Percentiles rank a stretch among this genome's conserved stretches.
Conservation (phyloP, 2,797 vertebrate genomes). For the Podarcis lilfordi region DNA sequence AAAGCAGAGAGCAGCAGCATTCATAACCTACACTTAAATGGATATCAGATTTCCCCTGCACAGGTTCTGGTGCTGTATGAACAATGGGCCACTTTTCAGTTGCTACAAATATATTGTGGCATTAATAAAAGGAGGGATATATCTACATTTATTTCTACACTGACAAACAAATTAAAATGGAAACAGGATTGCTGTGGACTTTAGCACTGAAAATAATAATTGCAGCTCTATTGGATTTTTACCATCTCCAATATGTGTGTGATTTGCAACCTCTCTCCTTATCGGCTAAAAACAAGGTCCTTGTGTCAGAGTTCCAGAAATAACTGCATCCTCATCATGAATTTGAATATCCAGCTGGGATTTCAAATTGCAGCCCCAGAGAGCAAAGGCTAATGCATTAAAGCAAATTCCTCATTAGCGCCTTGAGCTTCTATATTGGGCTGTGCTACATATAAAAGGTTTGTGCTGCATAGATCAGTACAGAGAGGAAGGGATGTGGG, state of each 20-base stretch:
- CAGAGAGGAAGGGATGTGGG: not conserved
- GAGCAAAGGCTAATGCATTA: constrained; percentile 26
- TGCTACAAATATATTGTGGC: not conserved
- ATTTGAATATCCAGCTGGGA: constrained; percentile 62
- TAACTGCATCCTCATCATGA: constrained; percentile 55
- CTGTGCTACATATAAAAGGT: constrained; percentile 30
- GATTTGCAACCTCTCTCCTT: constrained; percentile 33
- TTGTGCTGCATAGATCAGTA: not conserved
- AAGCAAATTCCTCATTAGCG: constrained; percentile 47
- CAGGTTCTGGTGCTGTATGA: not conserved
- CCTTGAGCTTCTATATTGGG: not conserved
- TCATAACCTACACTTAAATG: not conserved
- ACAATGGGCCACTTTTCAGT: not conserved
- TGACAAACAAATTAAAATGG: not conserved
- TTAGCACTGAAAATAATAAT: not conserved
- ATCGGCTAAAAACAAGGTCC: constrained; percentile 35
- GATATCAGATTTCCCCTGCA: not conserved
- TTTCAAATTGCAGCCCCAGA: constrained; percentile 37
- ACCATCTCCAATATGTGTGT: not conserved
- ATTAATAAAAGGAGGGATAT: not conserved
- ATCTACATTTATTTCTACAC: not conserved
- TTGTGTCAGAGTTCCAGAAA: constrained; percentile 54
- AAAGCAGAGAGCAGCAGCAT: not conserved
- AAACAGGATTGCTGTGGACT: not conserved
- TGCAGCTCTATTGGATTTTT: constrained; percentile 35